Percentiles rank a stretch among this genome's conserved stretches.
Evolutionary conservation across 2,888 invertebrate genomes (phyloP).

Genomic region (Gandaritis pyraliata): DNA sequence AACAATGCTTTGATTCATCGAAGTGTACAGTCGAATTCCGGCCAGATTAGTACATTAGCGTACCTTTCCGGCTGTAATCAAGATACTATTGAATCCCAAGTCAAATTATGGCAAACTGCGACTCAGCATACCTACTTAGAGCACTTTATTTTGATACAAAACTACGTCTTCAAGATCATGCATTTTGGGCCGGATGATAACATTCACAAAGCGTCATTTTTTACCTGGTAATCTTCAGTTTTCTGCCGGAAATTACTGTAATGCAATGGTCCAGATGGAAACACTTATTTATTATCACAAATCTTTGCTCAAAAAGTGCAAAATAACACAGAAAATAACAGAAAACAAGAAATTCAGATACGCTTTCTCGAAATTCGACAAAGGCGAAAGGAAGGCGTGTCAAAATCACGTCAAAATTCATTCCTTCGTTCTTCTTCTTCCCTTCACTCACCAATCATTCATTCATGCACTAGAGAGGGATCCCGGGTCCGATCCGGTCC

Average conservation of each 20-base stretch:
- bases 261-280: not conserved
- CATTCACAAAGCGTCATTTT: not conserved
- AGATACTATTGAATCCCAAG: not conserved
- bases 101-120: too few species aligned
- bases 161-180: too few species aligned
- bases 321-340: slow-evolving; percentile 3
- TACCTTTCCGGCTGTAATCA: not conserved
- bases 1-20: slow-evolving; percentile 1
- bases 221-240: slow-evolving; percentile 19
- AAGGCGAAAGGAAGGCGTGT: not conserved
- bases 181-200: not conserved
- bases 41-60: too few species aligned
- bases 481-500: too few species aligned
- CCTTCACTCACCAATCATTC: too few species aligned
- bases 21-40: not conserved
- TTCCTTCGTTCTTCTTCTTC: too few species aligned
- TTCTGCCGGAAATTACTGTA: not conserved
- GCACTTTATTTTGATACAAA: too few species aligned
- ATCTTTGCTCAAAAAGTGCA: slow-evolving; percentile 3
- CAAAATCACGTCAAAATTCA: not conserved
- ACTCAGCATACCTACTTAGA: too few species aligned
- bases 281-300: not conserved
- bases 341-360: slow-evolving; percentile 5
- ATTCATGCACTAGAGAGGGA: too few species aligned
- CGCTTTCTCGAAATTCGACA: not conserved